Base-by-base conservation (phyloP, 2,113 vertebrate genomes). In the Chamaea fasciata region DNA sequence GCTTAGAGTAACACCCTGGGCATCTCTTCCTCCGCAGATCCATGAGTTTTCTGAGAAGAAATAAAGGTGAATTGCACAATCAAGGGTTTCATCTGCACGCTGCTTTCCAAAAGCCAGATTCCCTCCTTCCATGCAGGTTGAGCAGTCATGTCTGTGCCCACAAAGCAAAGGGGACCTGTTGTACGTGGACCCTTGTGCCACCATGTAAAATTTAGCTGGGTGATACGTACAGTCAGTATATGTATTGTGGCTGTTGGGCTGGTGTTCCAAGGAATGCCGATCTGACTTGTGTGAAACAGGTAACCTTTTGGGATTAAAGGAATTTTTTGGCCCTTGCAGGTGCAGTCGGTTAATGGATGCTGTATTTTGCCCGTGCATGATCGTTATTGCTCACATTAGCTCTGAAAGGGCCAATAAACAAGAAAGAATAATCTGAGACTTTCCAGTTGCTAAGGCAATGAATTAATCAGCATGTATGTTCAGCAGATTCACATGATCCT, bases 381-480 rank as follows among this genome's bases (percentile, higher is more conserved):
- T 60, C 23, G 53, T 68, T 49, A 30, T 30, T 18, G 13, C 47
- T 78, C 71, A 46, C 75, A 81, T 67, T 52, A 82, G 44, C 92
- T 82, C 75, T 65, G 64, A 67, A 63, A 90, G 83, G 82, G 62
- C 62, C 70, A 91, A 63, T 57, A 76, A 91, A 77, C 44, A 87
- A 68, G 83, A 39, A 42, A 92, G 91, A 81, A 92, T 73, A 88
- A 89, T 68, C n/a, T 30, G 74, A 92, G 86, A 95, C 41, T 76
- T 95, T 77, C 87, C 50, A 53, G 63, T 95, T 95, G 90, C 93
- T 95, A 93, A 95, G 94, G 95, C 96, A 97, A 94, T 87, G 74
- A 94, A 88, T 87, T 87, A 90, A 95, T 91, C 81, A 88, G 57
- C 71, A 63, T 80, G 62, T 57, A 68, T 37, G 71, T 81, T 95